phyloP scores from a whole-genome alignment of 2,113 vertebrate species.

The Sander lucioperca region DNA sequence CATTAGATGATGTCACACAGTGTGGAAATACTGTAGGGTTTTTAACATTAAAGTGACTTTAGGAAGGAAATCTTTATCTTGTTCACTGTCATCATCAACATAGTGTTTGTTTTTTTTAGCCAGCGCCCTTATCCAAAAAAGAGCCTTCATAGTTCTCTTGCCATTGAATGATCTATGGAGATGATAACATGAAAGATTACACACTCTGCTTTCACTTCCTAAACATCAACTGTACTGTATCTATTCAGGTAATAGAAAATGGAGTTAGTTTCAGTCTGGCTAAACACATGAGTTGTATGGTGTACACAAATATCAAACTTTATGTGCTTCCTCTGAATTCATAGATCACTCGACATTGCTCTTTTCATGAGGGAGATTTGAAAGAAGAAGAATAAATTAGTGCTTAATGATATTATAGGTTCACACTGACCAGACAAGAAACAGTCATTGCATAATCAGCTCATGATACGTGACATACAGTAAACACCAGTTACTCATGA shows the following conservation, averaged over 20 bases:
- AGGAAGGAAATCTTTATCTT: not conserved
- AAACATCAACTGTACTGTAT: not conserved
- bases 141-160: not conserved
- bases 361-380: not conserved
- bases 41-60: not conserved
- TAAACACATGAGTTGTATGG: not conserved
- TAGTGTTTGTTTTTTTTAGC: not conserved
- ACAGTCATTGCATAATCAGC: not conserved
- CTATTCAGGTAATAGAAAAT: not conserved
- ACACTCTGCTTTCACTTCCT: slow-evolving; percentile 1
- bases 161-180: not conserved
- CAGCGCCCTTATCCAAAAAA: not conserved
- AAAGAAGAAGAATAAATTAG: not conserved
- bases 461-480: not conserved
- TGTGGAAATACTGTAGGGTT: not conserved
- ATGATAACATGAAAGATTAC: not conserved
- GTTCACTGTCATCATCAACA: not conserved
- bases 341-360: not conserved
- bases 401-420: not conserved
- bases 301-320: not conserved
- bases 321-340: not conserved
- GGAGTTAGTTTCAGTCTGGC: not conserved
- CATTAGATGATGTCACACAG: not conserved
- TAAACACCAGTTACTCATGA: not conserved
- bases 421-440: not conserved